Evolutionary conservation across 37 sponge, comb jelly and placozoan species (phyloP), one percentile per base, ranked within the genome.

Genomic region (Diacarnus erythraeanus): DNA sequence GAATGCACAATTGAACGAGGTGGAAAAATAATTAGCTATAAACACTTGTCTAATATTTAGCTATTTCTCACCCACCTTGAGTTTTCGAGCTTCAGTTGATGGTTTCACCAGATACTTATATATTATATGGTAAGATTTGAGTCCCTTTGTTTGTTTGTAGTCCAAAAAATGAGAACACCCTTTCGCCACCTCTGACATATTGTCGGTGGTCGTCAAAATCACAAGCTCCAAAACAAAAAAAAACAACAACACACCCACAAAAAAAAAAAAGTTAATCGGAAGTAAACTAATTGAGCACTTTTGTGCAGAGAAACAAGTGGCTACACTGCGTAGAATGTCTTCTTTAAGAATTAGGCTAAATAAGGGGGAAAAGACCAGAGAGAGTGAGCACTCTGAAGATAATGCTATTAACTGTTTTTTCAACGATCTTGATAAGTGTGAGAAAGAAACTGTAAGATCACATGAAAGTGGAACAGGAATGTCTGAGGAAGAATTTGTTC

Each of bases 41-140:
- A 47, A 12, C 51, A 12, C 51, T 12, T 15, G 12, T 47, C 12
- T 47, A 6, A 47, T 47, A 47, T 6, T 12, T 47, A 47, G 51
- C 51, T 47, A 47, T 12, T 5, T 63, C 4, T 41, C 21, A 27
- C 68, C 18, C n/a, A 92, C 93, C 90, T 88, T 88, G 23, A 88
- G 33, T 18, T 85, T 80, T 59, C 93, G 84, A 17, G 90, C 90
- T 58, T 92, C 93, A 0, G 54, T 29, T 37, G 74, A 37, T n/a
- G 84, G 88, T 63, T 85, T 87, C 20, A 94, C 89, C 25, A 94
- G 63, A 79, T 90, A 94, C 59, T 78, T 77, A 79, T 87, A 94
- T n/a, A 94, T 90, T 42, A 90, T 84, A 18, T 78, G 73, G 68
- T 87, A 94, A 22, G 93, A 90, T 51, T 87, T 84, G 6, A 94